A percentile compares a stretch with the other conserved stretches of the same genome.
These are phyloP conservation scores for Theocolax elegans DNA, from an alignment of 1,140 invertebrate species.

Conservation along the genomic window DNA sequence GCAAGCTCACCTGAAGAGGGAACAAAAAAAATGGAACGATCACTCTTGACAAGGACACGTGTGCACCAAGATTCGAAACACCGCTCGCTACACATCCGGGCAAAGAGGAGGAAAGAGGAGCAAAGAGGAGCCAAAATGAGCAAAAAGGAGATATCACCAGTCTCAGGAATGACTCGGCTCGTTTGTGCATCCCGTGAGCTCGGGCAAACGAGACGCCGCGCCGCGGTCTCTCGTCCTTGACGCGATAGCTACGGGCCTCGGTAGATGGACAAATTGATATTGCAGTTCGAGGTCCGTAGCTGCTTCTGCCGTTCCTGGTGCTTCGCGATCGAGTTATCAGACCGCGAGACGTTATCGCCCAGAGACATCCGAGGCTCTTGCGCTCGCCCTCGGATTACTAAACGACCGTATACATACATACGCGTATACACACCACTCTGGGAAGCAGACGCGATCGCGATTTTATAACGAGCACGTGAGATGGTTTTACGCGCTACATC, in stretches of 20 bases:
- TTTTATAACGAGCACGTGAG: conserved; percentile 10
- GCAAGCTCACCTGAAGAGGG: too few species aligned
- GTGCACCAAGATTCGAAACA: conserved; percentile 11
- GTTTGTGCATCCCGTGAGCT: conserved; percentile 17
- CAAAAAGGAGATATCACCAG: background rate
- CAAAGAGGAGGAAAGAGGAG: background rate
- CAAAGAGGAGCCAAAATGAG: background rate
- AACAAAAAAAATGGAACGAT: conserved; percentile 37
- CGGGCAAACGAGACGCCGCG: too few species aligned
- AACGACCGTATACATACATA: background rate
- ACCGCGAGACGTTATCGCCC: conserved; percentile 31
- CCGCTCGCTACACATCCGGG: background rate
- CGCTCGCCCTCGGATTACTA: conserved; percentile 7
- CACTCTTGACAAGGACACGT: conserved; percentile 28
- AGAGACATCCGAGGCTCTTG: conserved; percentile 33
- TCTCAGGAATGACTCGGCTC: conserved; percentile 27
- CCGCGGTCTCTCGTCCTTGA: conserved; percentile 17
- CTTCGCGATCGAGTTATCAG: conserved; percentile 37
- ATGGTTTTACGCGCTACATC: background rate
- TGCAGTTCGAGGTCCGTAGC: conserved; percentile 1
- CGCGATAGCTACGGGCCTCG: conserved; percentile 7
- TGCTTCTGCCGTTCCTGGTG: background rate
- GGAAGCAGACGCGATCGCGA: background rate
- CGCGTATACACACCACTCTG: background rate
- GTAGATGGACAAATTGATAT: conserved; percentile 43